Conservation (phyloP, 2,888 invertebrate genomes). For the Xanthia icteritia region DNA sequence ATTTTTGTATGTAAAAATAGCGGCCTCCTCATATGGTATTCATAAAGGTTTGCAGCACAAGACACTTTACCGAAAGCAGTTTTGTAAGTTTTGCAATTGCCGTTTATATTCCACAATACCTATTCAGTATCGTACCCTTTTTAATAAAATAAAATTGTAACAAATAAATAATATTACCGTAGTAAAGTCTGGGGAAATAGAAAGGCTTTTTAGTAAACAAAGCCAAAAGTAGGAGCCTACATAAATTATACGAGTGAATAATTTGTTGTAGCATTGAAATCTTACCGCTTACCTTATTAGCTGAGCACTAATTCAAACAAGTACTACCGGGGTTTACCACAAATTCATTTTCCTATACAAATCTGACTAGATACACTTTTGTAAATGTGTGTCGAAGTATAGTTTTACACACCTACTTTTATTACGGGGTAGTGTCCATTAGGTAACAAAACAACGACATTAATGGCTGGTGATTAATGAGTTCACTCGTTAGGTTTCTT, state of each 20-base stretch:
- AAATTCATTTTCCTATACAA: conserved; percentile 22
- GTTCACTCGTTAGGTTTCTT: conserved; percentile 80
- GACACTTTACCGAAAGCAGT: conserved; percentile 76
- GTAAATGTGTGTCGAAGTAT: conserved; percentile 30
- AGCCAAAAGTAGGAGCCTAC: conserved; percentile 38
- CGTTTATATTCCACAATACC: conserved; percentile 63
- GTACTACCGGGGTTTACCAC: neutral
- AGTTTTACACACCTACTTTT: conserved; percentile 64
- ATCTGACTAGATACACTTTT: conserved; percentile 3
- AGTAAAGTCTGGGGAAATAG: conserved; percentile 43
- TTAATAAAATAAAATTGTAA: conserved; percentile 66
- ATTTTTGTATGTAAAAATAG: conserved; percentile 84
- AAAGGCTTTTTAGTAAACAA: conserved; percentile 45
- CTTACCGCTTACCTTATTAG: conserved; percentile 44
- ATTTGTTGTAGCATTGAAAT: conserved; percentile 54
- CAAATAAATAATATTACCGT: conserved; percentile 57
- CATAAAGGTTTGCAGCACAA: conserved; percentile 78
- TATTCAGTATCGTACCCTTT: conserved; percentile 62
- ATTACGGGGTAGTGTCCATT: conserved; percentile 71
- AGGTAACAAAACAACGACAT: conserved; percentile 75
- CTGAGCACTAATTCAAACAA: conserved; percentile 25
- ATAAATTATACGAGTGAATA: conserved; percentile 56
- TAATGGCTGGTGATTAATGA: conserved; percentile 80
- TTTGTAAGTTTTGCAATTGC: conserved; percentile 71
- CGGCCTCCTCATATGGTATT: conserved; percentile 83